Evolutionary conservation across 2,113 vertebrate species (phyloP), one percentile per base, ranked within the genome.

Genomic region (Myiagra hebetior): DNA sequence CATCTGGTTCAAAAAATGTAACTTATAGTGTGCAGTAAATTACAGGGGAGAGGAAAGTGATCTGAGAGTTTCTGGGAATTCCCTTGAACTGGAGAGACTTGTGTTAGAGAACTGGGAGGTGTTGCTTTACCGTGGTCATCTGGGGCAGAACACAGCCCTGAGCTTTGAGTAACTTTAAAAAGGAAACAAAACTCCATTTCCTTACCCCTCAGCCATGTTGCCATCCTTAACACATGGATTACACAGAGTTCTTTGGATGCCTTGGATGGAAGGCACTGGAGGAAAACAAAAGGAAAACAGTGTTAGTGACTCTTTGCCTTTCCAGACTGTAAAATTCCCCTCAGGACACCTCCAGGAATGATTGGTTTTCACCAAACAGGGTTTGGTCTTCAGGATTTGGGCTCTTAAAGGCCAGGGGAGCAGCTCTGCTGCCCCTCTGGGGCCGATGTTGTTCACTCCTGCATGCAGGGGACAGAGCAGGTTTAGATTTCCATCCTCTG

Each of bases 121-220:
- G 47, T 37, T 65, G 33, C 37, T 85, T 39, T 47, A 5, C 53
- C 2, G 0, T 3, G 23, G 19, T 1, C 2, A 47, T 6, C 44
- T 10, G 15, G 44, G 57, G 56, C 35, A 81, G 67, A 59, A 5
- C 72, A 23, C 27, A 87, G 44, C 39, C 39, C 81, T 35, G 11
- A 35, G 37, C 35, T 87, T 2, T 49, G 53, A 49, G 50, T n/a
- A 11, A 6, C 60, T 23, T 16, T 1, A 6, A 22, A n/a, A 24
- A 55, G 8, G 33, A 37, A 35, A 3, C 24, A 18, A 9, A 27
- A 1, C 26, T n/a, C 19, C 12, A 37, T 41, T 42, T 59, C 46
- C 95, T 95, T 81, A 93, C 90, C 95, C 86, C 0, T 5, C 39
- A 76, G 84, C n/a, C 33, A 10, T 5, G 24, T 8, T 85, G 60